Base-by-base conservation (phyloP, 1,140 invertebrate species). In the Zaprionus davidi region DNA sequence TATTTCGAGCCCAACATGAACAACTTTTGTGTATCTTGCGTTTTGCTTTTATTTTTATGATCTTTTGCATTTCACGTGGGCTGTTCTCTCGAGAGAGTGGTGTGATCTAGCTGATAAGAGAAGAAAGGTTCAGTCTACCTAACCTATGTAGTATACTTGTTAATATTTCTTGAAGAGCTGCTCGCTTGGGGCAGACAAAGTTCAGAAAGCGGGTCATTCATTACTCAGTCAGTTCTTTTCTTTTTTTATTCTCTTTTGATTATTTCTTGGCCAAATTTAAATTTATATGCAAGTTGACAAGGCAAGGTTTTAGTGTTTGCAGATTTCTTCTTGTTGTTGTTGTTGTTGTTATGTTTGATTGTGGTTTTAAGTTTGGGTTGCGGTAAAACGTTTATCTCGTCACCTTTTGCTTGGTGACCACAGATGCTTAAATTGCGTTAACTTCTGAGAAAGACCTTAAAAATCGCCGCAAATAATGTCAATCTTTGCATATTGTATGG, bases 251-350 rank as follows among this genome's bases (percentile, higher is more conserved):
- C 60, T 64, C 31, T 73, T 34, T 41, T 63, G 65, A 63, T 65
- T 69, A 76, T 31, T 28, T 11, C 41, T 81, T 72, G 64, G 49
- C 63, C 57, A 80, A 72, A 70, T 71, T 62, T 34, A 79, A 82
- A 63, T 75, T 64, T 69, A 81, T 75, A 75, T 85, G 74, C 74
- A 65, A 79, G 82, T 81, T 78, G 78, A 81, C 81, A 81, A 71
- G 73, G 53, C 69, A 79, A 72, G 69, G 69, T 77, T 77, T 75
- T 51, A 62, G 38, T 34, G 63, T 46, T 58, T 81, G 73, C 58
- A 76, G 68, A 76, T 72, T 67, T 73, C 51, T 44, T 65, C 20
- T 51, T 71, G 3, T 46, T 44, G 41, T 38, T 69, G 55, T 22
- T 31, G 41, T 58, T 71, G 6, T 56, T 44, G 55, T 38, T 69